Conservation (phyloP, 2,113 vertebrate genomes). For the Natator depressus region DNA sequence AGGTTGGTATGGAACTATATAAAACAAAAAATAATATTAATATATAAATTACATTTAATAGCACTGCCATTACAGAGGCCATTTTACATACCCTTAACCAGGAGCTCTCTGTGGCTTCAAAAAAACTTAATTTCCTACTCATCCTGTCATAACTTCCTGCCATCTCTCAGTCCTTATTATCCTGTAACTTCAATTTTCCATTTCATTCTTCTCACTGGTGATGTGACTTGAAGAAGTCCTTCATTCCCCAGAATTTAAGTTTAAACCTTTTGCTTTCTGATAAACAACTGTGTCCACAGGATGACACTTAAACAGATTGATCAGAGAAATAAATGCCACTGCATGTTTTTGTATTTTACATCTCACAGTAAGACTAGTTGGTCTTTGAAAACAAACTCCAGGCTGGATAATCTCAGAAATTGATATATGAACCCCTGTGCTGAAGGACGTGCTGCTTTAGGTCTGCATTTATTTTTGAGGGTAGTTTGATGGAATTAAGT, state of each 20-base stretch:
- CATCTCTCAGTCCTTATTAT: not conserved
- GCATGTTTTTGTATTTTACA: slow-evolving; percentile 7
- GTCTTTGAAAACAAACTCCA: slow-evolving; percentile 39
- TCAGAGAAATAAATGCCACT: slow-evolving; percentile 11
- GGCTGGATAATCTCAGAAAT: not conserved
- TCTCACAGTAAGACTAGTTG: not conserved
- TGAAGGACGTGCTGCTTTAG: not conserved
- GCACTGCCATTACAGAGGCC: not conserved
- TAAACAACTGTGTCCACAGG: slow-evolving; percentile 11
- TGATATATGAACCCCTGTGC: not conserved
- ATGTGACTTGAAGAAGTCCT: not conserved
- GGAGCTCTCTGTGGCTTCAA: not conserved
- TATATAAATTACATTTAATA: not conserved
- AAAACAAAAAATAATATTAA: not conserved
- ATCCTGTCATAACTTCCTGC: not conserved
- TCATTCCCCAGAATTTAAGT: not conserved
- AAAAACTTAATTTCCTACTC: not conserved
- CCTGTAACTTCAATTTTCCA: not conserved
- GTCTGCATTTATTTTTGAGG: slow-evolving; percentile 24
- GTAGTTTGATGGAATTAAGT: slow-evolving; percentile 33
- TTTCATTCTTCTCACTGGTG: slow-evolving; percentile 30
- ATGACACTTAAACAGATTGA: slow-evolving; percentile 9
- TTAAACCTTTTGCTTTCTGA: slow-evolving; percentile 37
- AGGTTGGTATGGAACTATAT: not conserved
- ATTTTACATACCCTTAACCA: not conserved